phyloP scores from a whole-genome alignment of 2,113 vertebrate genomes.

The Bettongia penicillata region DNA sequence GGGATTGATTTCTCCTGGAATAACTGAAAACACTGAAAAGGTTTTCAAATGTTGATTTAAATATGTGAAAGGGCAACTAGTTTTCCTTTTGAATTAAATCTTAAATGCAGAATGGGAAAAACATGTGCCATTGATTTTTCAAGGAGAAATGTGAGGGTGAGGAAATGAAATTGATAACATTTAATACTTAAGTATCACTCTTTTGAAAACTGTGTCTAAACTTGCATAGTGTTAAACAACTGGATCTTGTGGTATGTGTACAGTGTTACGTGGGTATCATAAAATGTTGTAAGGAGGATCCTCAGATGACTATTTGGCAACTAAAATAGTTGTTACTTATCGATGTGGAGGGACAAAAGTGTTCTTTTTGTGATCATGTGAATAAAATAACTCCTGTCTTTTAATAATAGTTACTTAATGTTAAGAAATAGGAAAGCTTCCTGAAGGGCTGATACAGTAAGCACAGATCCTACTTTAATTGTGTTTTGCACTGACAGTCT shows the following conservation, averaged over 20 bases:
- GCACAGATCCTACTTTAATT: background rate
- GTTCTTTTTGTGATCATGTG: background rate
- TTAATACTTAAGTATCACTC: background rate
- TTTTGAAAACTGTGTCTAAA: background rate
- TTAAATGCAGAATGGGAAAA: background rate
- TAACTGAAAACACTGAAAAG: background rate
- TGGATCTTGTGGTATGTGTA: background rate
- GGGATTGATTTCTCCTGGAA: background rate
- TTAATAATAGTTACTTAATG: background rate
- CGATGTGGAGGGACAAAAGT: background rate
- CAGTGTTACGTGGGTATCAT: background rate
- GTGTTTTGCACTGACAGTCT: background rate
- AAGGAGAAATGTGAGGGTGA: background rate
- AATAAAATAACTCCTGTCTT: background rate
- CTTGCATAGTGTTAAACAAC: background rate
- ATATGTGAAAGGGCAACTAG: background rate
- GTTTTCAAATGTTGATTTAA: background rate
- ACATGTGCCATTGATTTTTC: background rate
- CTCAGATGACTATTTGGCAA: background rate
- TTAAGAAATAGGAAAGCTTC: background rate
- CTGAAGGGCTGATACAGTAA: background rate
- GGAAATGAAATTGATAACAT: background rate
- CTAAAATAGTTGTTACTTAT: background rate
- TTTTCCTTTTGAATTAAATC: background rate
- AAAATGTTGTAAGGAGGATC: background rate